Evolutionary conservation across 1,140 invertebrate species (phyloP).

Genomic region (Penaeus vannamei): DNA sequence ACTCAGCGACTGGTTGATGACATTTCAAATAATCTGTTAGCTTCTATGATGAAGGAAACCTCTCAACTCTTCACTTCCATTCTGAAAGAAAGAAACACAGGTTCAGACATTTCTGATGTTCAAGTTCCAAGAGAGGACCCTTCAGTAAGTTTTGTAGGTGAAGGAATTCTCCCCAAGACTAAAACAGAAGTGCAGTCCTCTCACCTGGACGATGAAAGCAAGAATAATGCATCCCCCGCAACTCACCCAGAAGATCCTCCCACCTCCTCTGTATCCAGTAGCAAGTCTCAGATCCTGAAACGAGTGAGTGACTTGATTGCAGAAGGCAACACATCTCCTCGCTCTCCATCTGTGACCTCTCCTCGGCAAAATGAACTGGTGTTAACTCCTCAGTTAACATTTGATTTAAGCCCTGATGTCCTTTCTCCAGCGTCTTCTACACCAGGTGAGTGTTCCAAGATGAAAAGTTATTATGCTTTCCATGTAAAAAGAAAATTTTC

Average conservation of each 20-base stretch:
- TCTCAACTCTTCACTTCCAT: conserved; percentile 37
- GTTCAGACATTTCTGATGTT: neutral
- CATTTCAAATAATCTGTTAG: conserved; percentile 51
- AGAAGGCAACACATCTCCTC: conserved; percentile 38
- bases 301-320: conserved; percentile 46
- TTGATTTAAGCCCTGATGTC: conserved; percentile 45
- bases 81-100: conserved; percentile 29
- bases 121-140: neutral
- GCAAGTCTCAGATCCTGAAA: conserved; percentile 44
- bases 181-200: too few relatives aligned
- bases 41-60: conserved; percentile 54
- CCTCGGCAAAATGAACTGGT: conserved; percentile 18
- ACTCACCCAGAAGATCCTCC: neutral
- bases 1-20: conserved; percentile 53
- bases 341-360: neutral
- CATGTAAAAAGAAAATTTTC: too few relatives aligned
- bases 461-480: too few relatives aligned
- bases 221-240: neutral
- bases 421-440: conserved; percentile 35
- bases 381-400: conserved; percentile 42
- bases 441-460: conserved; percentile 21
- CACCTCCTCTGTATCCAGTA: conserved; percentile 11
- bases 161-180: neutral
- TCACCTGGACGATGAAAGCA: neutral
- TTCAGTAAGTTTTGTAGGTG: too few relatives aligned